phyloP scores from a whole-genome alignment of 2,797 vertebrate genomes.

The Dicrostonyx torquatus region DNA sequence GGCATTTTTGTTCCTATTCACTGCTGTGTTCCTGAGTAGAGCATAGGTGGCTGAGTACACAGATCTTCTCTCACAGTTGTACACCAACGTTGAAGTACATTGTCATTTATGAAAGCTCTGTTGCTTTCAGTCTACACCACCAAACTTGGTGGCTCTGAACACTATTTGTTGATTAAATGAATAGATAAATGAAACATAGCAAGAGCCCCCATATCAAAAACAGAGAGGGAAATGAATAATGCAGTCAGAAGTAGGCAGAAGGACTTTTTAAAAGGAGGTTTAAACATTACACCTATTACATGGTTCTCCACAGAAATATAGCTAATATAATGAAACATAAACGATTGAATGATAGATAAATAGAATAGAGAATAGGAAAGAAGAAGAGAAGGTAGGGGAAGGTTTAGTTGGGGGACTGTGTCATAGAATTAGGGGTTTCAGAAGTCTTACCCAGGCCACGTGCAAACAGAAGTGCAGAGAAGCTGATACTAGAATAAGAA shows the following conservation, averaged over 20 bases:
- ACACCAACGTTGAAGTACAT: not conserved
- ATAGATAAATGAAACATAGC: not conserved
- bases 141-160: not conserved
- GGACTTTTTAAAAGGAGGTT: not conserved
- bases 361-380: not conserved
- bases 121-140: not conserved
- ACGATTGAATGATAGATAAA: not conserved
- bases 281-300: not conserved
- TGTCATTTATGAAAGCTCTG: not conserved
- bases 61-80: not conserved
- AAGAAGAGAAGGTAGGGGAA: too few species aligned
- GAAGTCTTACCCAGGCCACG: not conserved
- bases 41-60: not conserved
- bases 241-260: not conserved
- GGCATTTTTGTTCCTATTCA: not conserved
- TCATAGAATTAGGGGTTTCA: not conserved
- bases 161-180: constrained; percentile 30
- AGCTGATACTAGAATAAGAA: not conserved
- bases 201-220: not conserved
- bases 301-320: not conserved
- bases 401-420: too few species aligned
- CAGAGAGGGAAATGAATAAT: not conserved
- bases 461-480: not conserved
- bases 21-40: not conserved
- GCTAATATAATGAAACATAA: not conserved